These are phyloP conservation scores for Allophyes oxyacanthae DNA, from an alignment of 2,888 invertebrate species.

Conservation along the genomic window DNA sequence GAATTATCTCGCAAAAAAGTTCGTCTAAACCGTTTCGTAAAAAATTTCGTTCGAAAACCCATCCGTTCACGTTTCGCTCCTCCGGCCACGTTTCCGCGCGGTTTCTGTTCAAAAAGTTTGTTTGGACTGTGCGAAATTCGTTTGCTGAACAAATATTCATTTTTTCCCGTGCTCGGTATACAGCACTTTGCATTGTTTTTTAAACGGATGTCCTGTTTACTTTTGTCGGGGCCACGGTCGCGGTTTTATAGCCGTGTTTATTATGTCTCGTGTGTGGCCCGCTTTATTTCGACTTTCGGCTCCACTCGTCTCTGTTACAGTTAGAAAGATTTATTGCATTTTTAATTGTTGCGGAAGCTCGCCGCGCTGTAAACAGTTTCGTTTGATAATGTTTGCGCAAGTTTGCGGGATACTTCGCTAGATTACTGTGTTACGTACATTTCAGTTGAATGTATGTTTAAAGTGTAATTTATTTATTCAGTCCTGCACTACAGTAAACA, in stretches of 20 bases:
- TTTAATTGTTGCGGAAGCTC: conserved; percentile 52
- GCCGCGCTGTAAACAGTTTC: conserved; percentile 43
- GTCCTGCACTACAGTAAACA: conserved; percentile 31
- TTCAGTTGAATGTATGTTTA: conserved; percentile 34
- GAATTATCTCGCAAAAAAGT: conserved; percentile 60
- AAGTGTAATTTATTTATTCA: conserved; percentile 43
- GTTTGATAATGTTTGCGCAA: conserved; percentile 48
- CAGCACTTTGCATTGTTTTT: conserved; percentile 76
- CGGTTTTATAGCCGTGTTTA: conserved; percentile 68
- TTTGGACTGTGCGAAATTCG: conserved; percentile 74
- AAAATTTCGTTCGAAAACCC: conserved; percentile 65
- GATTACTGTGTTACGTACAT: conserved; percentile 44
- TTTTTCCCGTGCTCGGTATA: conserved; percentile 60
- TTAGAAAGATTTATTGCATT: conserved; percentile 64
- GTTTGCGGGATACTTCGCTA: conserved; percentile 39
- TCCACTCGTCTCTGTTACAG: conserved; percentile 59
- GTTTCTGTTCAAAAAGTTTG: conserved; percentile 73
- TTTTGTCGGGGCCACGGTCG: conserved; percentile 67
- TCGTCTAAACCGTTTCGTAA: conserved; percentile 58
- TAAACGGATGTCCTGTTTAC: conserved; percentile 78
- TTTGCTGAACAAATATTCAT: conserved; percentile 74
- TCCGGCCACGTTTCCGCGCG: conserved; percentile 64
- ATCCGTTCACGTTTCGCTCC: conserved; percentile 59
- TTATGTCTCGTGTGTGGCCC: conserved; percentile 61
- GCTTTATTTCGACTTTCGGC: conserved; percentile 56